Evolutionary conservation across 1,140 invertebrate species (phyloP).

Genomic region (Bathynomus jamesi): DNA sequence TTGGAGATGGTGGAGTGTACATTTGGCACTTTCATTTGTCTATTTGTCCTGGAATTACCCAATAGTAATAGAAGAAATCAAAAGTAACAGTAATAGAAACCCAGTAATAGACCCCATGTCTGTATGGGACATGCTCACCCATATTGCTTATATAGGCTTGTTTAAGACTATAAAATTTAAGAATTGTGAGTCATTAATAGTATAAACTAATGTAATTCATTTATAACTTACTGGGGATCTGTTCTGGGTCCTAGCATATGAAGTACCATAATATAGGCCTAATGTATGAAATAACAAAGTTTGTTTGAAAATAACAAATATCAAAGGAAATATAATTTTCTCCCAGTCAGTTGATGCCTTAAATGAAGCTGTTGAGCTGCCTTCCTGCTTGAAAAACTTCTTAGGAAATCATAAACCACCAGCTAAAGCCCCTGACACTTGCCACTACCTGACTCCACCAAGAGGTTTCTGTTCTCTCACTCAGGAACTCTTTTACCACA

Average conservation of each 20-base stretch:
- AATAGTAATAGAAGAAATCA: too few species aligned
- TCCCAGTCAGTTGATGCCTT: slow-evolving; percentile 20
- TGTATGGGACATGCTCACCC: too few species aligned
- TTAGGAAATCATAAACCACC: slow-evolving; percentile 3
- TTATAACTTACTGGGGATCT: not conserved
- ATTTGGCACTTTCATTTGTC: too few species aligned
- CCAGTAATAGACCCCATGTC: too few species aligned
- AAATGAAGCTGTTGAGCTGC: slow-evolving; percentile 14
- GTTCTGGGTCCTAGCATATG: not conserved
- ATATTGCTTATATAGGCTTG: not conserved
- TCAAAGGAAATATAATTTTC: not conserved
- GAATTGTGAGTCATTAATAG: not conserved
- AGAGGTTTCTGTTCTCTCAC: slow-evolving; percentile 25
- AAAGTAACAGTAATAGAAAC: too few species aligned
- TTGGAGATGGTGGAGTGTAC: too few species aligned
- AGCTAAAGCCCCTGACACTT: not conserved
- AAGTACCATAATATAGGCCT: not conserved
- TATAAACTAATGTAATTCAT: not conserved
- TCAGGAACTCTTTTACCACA: slow-evolving; percentile 21
- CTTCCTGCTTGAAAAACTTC: slow-evolving; percentile 18
- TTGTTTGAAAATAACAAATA: not conserved
- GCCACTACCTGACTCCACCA: slow-evolving; percentile 19
- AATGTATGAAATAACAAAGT: not conserved
- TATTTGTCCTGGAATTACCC: too few species aligned
- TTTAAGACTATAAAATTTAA: not conserved